phyloP scores from a whole-genome alignment of 1,140 invertebrate genomes.

The Lepidurus apus region DNA sequence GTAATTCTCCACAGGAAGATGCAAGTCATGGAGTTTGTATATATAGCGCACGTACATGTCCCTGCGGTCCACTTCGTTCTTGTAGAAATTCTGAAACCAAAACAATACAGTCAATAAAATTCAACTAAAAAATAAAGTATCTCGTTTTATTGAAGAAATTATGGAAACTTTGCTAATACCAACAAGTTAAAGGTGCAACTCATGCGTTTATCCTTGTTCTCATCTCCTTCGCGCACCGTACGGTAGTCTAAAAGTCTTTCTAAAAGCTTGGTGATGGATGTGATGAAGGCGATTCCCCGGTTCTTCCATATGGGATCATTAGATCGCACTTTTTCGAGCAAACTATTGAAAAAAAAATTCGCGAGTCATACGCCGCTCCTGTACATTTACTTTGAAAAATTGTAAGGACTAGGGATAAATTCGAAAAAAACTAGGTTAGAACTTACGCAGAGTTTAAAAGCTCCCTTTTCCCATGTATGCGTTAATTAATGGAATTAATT shows the following conservation, averaged over 20 bases:
- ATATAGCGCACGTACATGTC: constrained; percentile 97
- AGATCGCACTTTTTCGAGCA: constrained; percentile 77
- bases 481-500: too few species aligned
- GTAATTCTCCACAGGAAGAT: constrained; percentile 87
- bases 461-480: constrained; percentile 29
- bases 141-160: neutral
- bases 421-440: neutral
- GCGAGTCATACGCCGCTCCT: too few species aligned
- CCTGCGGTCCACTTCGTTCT: constrained; percentile 77
- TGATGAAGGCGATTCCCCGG: constrained; percentile 82
- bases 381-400: too few species aligned
- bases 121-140: constrained; percentile 33
- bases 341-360: constrained; percentile 48
- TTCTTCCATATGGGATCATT: constrained; percentile 83
- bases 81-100: constrained; percentile 83
- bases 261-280: constrained; percentile 79
- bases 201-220: constrained; percentile 90
- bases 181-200: constrained; percentile 94
- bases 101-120: constrained; percentile 29
- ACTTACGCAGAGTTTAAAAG: constrained; percentile 33
- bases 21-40: constrained; percentile 91
- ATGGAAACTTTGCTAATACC: constrained; percentile 47
- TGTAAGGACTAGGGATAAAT: neutral
- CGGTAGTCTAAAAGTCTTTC: constrained; percentile 87
- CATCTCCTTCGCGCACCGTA: constrained; percentile 83